Evolutionary conservation across 1,140 invertebrate genomes (phyloP).

Genomic region (Ceratosolen fusciceps): DNA sequence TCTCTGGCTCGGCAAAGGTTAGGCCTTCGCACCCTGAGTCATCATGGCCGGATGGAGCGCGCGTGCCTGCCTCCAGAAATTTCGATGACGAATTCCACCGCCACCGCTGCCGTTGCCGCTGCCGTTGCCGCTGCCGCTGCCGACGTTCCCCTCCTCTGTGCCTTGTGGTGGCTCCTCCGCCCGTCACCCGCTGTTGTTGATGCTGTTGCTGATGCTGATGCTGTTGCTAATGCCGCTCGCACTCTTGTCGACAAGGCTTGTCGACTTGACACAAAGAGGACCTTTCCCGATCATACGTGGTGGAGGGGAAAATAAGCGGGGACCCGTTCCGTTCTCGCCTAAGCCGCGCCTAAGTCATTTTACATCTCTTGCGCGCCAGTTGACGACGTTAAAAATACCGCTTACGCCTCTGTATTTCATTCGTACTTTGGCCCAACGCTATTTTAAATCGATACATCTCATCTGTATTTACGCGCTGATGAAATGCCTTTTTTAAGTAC

Average conservation of each 20-base stretch:
- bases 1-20: slow-evolving; percentile 65
- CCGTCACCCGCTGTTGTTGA: slow-evolving; percentile 33
- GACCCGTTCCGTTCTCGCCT: neutral
- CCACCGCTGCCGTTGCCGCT: slow-evolving; percentile 41
- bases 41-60: slow-evolving; percentile 53
- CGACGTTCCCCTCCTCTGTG: slow-evolving; percentile 57
- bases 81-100: slow-evolving; percentile 67
- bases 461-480: neutral
- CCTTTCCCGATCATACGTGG: neutral
- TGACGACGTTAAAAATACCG: slow-evolving; percentile 5
- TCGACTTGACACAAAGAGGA: neutral
- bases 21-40: slow-evolving; percentile 63
- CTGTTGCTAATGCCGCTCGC: neutral
- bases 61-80: slow-evolving; percentile 63
- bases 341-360: neutral
- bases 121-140: slow-evolving; percentile 15
- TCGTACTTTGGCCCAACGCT: neutral
- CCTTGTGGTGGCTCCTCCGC: slow-evolving; percentile 38
- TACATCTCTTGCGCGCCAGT: neutral
- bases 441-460: slow-evolving; percentile 5
- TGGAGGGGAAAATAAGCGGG: neutral
- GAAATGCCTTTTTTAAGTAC: neutral
- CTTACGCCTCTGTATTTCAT: neutral
- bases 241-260: neutral
- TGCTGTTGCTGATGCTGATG: neutral